Evolutionary conservation across 1,140 invertebrate genomes (phyloP), one percentile per base, ranked within the genome.

Genomic region (Camponotus vicinus): DNA sequence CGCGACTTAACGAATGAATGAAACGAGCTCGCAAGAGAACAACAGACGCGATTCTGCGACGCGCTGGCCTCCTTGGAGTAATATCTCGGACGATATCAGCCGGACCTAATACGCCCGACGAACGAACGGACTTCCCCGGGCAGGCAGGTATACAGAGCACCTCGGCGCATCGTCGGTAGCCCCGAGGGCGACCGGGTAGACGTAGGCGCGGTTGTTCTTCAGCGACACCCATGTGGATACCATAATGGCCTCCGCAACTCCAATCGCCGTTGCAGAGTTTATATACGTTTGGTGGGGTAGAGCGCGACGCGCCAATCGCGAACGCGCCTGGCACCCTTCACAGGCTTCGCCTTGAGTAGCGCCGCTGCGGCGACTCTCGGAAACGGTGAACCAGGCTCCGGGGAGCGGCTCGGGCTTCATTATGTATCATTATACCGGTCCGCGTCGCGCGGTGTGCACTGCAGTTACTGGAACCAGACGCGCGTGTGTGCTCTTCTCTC

Each of bases 391-490:
- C 87, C 92, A 83, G 91, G 92, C 91, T 93, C 92, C 92, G 92
- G 94, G 94, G 94, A 95, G 94, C 94, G 94, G 94, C 94, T 93
- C 92, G 69, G 92, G 92, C 93, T 95, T 95, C 94, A 95, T 95
- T 95, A 95, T 95, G 95, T 95, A 95, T 95, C 95, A 95, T 95
- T 95, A 95, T 95, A 95, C 94, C 94, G 94, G 94, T 95, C 93
- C 93, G 94, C 94, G 94, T 93, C 95, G 94, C 93, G 94, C 94
- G 93, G 95, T 95, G 94, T 95, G 93, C 94, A 95, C 94, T 95
- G 93, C 93, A 93, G 93, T 93, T 94, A 95, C 92, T 93, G 93
- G 88, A 83, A 89, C 90, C 93, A 94, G 93, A 90, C 94, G 93
- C 94, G 94, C 94, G 94, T 94, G 93, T 92, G 93, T 94, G 89